These are phyloP conservation scores for Hippocampus comes DNA, from an alignment of 2,113 vertebrate genomes.

Conservation along the genomic window DNA sequence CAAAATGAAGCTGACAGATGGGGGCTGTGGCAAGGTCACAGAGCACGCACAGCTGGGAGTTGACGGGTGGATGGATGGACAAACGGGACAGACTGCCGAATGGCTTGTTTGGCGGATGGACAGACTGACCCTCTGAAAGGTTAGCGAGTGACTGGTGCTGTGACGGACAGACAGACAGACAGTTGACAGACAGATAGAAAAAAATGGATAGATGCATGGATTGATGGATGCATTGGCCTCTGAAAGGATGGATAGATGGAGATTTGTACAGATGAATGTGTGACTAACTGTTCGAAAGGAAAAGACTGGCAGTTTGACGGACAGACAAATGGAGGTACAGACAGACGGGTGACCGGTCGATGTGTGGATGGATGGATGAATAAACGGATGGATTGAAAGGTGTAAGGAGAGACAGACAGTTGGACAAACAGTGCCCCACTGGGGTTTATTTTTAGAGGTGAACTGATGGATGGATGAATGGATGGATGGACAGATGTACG, in stretches of 20 bases:
- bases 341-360: no score
- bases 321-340: no score
- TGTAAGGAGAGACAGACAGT: neutral
- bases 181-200: neutral
- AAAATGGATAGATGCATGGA: neutral
- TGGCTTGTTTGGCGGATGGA: neutral
- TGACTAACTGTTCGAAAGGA: neutral
- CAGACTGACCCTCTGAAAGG: neutral
- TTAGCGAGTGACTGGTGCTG: conserved; percentile 14
- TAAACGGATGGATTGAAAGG: neutral
- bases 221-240: neutral
- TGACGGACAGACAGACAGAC: neutral
- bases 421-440: neutral
- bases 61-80: conserved; percentile 21
- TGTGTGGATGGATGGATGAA: no score
- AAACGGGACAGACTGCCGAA: conserved; percentile 16
- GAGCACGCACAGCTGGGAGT: conserved; percentile 32
- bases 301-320: no score
- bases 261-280: neutral
- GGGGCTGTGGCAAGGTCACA: conserved; percentile 53
- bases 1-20: conserved; percentile 42
- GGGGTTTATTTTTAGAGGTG: neutral
- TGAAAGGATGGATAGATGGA: neutral
- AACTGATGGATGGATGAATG: neutral
- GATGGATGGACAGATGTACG: neutral